Evolutionary conservation across 2,113 vertebrate genomes (phyloP), one percentile per base, ranked within the genome.

Genomic region (Pipa parva): DNA sequence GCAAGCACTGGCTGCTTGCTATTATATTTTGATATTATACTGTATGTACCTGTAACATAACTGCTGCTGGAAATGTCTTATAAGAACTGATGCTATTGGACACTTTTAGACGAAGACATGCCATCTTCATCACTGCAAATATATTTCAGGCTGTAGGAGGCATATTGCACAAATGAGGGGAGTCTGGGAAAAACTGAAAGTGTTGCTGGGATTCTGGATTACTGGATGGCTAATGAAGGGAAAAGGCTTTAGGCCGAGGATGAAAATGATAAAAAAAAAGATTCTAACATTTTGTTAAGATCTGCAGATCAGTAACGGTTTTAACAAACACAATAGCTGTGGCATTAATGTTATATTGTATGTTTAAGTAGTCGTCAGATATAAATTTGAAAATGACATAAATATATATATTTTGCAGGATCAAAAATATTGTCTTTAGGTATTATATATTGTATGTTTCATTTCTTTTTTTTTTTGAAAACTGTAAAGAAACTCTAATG

Each of bases 1-100:
- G 87, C 86, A 89, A 83, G 90, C 88, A 86, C 90, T 67, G 86
- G 90, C 73, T 83, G 85, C 86, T 90, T 87, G 82, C 84, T 79
- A 60, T 6, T 42, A 17, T 42, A 6, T 88, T 79, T 83, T 78
- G 83, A 87, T 78, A 79, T 83, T 84, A 77, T 81, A 42, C n/a
- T n/a, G n/a, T n/a, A 80, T 87, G 83, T 81, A 82, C 80, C 80
- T 85, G 83, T 85, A 79, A 70, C 80, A 71, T 85, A 79, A 78
- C 84, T 88, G 86, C 88, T 92, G 85, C 87, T 92, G 85, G 83
- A 77, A 54, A 81, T 74, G 66, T 73, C 73, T 74, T 79, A 68
- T 51, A 45, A 72, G 77, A 81, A 79, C 71, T 70, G 74, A 77
- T 79, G 74, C 74, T 71, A 79, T 59, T 37, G 72, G 65, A 62